Evolutionary conservation across 2,888 invertebrate genomes (phyloP).

Genomic region (Sarcophaga caerulescens): DNA sequence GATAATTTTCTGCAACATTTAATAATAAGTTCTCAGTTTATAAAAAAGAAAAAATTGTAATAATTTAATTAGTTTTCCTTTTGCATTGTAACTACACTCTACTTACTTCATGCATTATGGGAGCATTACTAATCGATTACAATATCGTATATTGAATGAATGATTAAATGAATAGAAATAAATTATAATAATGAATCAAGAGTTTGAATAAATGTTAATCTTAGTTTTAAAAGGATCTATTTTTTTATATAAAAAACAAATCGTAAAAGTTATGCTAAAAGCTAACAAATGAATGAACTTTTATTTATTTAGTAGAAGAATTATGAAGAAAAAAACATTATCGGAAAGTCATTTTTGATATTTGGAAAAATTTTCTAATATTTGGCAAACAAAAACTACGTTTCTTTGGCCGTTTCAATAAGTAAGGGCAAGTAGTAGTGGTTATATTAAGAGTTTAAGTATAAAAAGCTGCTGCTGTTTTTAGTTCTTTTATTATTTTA

Average conservation of each 20-base stretch:
- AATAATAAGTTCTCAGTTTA: no score
- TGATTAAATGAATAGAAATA: conserved; percentile 25
- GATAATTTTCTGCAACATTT: no score
- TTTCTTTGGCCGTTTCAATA: neutral
- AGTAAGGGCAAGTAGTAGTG: neutral
- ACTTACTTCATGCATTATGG: neutral
- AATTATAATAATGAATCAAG: conserved; percentile 11
- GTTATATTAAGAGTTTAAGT: neutral
- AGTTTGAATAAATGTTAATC: neutral
- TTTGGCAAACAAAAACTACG: conserved; percentile 27
- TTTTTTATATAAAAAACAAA: neutral
- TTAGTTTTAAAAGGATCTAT: no score
- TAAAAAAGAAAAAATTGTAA: conserved; percentile 1
- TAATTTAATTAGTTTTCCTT: conserved; percentile 6
- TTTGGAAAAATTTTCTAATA: conserved; percentile 73
- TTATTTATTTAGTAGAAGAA: neutral
- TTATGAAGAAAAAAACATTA: conserved; percentile 1
- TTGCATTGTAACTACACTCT: neutral
- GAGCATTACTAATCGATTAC: no score
- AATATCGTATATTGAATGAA: conserved; percentile 3
- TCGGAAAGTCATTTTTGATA: conserved; percentile 76
- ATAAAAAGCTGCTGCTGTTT: conserved; percentile 34
- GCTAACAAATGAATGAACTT: neutral
- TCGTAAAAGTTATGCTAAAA: neutral
- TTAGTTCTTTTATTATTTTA: conserved; percentile 1